Evolutionary conservation across 2,888 invertebrate genomes (phyloP), one percentile per base, ranked within the genome.

Genomic region (Rhopalosiphum nymphaeae): DNA sequence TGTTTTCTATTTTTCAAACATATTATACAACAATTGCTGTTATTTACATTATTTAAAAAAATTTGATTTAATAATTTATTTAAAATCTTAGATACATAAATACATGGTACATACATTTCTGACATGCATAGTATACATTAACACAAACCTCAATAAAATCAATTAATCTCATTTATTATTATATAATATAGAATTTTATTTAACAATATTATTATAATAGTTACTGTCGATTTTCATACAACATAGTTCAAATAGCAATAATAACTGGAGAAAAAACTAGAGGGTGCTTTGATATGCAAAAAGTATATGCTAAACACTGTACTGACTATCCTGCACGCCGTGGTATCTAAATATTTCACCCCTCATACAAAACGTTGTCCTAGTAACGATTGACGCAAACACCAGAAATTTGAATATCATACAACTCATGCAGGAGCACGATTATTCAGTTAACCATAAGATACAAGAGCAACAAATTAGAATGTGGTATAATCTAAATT

Each of bases 301-400:
- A 78, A 78, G 36, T 78, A 0, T 36, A 36, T 78, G n/a, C 13
- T 21, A 78, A 36, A 78, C 9, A 9, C 21, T 36, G 36, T 21
- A 78, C 78, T 2, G 11, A 78, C 67, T 36, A 78, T 53, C 25
- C 26, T 46, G 44, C 44, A 46, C 7, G 44, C 44, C 44, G 7
- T 7, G 10, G 10, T 88, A 21, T 4, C 36, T 36, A 88, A 25
- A 89, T 57, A 36, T 56, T 53, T 53, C 84, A 26, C 42, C 84
- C 25, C 78, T n/a, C 36, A n/a, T 53, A 84, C 53, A 53, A 84
- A 53, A 91, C 29, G 67, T 92, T 36, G 9, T 88, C 92, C 29
- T 92, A 67, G 88, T 78, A 88, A 92, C 92, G 21, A 67, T 53
- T 42, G 53, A 88, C 53, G 61, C 88, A 92, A 92, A 92, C 92